phyloP scores from a whole-genome alignment of 1,140 invertebrate genomes.

The Zaprionus lachaisei region DNA sequence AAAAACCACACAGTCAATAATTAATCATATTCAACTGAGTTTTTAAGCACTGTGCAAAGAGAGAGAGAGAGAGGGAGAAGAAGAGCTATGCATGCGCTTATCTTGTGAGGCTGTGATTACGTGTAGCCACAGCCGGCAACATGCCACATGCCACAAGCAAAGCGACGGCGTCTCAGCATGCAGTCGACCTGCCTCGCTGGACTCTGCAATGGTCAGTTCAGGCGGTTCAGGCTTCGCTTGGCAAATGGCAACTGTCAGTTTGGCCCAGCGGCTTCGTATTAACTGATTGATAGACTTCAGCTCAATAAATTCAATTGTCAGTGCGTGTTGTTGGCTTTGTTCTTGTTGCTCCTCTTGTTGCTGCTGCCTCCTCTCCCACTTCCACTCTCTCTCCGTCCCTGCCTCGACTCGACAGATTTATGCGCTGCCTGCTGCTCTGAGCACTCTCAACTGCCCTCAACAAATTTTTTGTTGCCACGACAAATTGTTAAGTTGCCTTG shows the following conservation, averaged over 20 bases:
- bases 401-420: conserved; percentile 50
- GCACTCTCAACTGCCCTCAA: conserved; percentile 42
- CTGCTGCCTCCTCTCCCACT: neutral
- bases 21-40: conserved; percentile 8
- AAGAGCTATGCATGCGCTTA: conserved; percentile 14
- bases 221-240: conserved; percentile 18
- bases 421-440: conserved; percentile 29
- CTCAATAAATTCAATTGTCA: conserved; percentile 80
- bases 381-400: conserved; percentile 1
- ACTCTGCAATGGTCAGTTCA: neutral
- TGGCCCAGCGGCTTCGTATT: conserved; percentile 62
- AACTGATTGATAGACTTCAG: conserved; percentile 76
- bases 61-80: neutral
- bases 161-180: conserved; percentile 25
- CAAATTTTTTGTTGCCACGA: conserved; percentile 43
- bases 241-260: conserved; percentile 47
- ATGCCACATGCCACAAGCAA: conserved; percentile 27
- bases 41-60: neutral
- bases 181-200: neutral
- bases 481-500: conserved; percentile 73
- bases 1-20: conserved; percentile 1
- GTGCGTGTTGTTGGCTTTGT: conserved; percentile 29
- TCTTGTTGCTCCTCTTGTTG: conserved; percentile 15
- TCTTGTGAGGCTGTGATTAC: conserved; percentile 59
- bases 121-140: conserved; percentile 15